Evolutionary conservation across 1,140 invertebrate genomes (phyloP).

Genomic region (Drosophila carrolli): DNA sequence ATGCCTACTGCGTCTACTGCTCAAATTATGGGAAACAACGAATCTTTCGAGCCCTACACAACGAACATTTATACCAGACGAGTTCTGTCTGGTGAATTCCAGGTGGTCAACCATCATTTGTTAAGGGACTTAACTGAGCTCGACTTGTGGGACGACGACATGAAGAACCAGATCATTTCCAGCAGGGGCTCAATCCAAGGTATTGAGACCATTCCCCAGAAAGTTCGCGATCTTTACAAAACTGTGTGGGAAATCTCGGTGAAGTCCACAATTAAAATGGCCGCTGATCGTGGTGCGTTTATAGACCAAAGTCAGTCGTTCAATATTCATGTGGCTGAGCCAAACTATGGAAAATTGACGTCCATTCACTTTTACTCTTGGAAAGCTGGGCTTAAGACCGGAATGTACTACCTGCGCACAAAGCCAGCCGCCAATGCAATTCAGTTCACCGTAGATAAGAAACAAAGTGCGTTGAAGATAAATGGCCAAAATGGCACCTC

Average conservation of each 20-base stretch:
- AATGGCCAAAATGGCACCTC: slow-evolving; percentile 38
- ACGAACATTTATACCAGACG: slow-evolving; percentile 98
- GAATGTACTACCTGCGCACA: slow-evolving; percentile 99
- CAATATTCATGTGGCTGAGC: slow-evolving; percentile 98
- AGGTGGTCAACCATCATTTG: slow-evolving; percentile 98
- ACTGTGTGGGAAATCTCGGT: slow-evolving; percentile 99
- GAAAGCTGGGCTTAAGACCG: slow-evolving; percentile 98
- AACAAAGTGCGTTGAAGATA: slow-evolving; percentile 84
- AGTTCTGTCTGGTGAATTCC: slow-evolving; percentile 95
- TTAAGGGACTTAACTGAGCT: slow-evolving; percentile 96
- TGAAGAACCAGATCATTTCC: slow-evolving; percentile 97
- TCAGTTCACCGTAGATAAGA: slow-evolving; percentile 99
- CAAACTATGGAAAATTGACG: slow-evolving; percentile 96
- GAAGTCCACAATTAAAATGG: slow-evolving; percentile 97
- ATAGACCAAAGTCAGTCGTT: slow-evolving; percentile 99
- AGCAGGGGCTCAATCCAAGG: slow-evolving; percentile 97
- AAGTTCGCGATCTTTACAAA: slow-evolving; percentile 97
- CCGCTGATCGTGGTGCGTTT: slow-evolving; percentile 98
- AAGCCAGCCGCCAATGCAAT: slow-evolving; percentile 98
- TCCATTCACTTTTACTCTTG: slow-evolving; percentile 99
- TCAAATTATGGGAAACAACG: slow-evolving; percentile 99
- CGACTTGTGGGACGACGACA: slow-evolving; percentile 97
- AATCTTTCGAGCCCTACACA: slow-evolving; percentile 99
- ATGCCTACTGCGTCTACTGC: slow-evolving; percentile 99
- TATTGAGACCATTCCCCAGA: slow-evolving; percentile 94